Conservation (phyloP, 2,888 invertebrate species). For the Zygothrica quintamaculata region DNA sequence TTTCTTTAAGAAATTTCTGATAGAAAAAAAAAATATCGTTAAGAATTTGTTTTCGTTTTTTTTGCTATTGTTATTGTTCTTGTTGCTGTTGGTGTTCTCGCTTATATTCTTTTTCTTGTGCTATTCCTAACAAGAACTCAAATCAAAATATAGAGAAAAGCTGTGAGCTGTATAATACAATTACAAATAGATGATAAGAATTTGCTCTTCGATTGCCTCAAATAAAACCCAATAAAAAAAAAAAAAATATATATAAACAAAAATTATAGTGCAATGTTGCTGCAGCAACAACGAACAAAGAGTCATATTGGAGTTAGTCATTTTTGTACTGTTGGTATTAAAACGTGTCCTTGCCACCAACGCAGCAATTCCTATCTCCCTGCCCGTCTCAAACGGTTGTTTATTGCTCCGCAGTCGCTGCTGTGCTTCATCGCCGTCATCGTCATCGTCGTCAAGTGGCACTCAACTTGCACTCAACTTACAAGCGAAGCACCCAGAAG, state of each 20-base stretch:
- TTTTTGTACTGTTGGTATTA: slow-evolving; percentile 20
- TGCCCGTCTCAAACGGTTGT: not conserved
- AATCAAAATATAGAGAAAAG: slow-evolving; percentile 15
- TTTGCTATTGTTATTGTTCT: slow-evolving; percentile 24
- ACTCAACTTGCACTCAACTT: slow-evolving; percentile 63
- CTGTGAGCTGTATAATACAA: slow-evolving; percentile 49
- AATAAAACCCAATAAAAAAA: slow-evolving; percentile 6
- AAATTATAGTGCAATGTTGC: not conserved
- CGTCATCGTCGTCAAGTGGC: slow-evolving; percentile 46
- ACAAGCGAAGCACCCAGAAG: slow-evolving; percentile 57
- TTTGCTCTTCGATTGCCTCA: slow-evolving; percentile 46
- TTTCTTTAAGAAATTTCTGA: slow-evolving; percentile 21
- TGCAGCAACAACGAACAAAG: not conserved
- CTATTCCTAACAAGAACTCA: not conserved
- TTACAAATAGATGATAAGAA: slow-evolving; percentile 54
- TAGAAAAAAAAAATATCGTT: slow-evolving; percentile 2
- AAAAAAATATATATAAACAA: slow-evolving; percentile 10
- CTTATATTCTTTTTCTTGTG: not conserved
- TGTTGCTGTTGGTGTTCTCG: slow-evolving; percentile 25
- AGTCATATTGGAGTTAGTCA: slow-evolving; percentile 19
- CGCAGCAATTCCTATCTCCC: too few relatives aligned
- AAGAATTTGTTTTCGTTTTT: slow-evolving; percentile 14
- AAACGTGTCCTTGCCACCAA: not conserved
- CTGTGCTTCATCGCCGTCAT: slow-evolving; percentile 1
- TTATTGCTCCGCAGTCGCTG: not conserved